A percentile compares a stretch with the other conserved stretches of the same genome.
Conservation (phyloP, 1,140 invertebrate genomes). For the Hyphantria cunea region DNA sequence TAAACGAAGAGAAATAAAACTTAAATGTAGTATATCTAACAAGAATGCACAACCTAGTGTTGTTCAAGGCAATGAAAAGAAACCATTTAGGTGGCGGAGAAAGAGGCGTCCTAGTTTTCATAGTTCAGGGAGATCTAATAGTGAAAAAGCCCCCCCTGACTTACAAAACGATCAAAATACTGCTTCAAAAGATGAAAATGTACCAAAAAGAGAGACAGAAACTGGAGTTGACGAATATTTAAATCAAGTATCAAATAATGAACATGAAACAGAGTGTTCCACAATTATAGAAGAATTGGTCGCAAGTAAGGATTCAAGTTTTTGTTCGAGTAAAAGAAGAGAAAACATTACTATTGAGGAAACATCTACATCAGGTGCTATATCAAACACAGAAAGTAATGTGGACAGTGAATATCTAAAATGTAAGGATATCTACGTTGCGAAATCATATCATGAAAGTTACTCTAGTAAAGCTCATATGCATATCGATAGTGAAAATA, state of each 20-base stretch:
- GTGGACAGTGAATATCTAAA: conserved; percentile 27
- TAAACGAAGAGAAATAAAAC: conserved; percentile 27
- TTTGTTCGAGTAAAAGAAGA: background rate
- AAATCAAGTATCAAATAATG: background rate
- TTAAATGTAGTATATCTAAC: conserved; percentile 32
- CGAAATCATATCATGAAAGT: conserved; percentile 9
- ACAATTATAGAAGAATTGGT: conserved; percentile 3
- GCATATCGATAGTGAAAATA: conserved; percentile 41
- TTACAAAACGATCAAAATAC: background rate
- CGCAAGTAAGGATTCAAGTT: conserved; percentile 31
- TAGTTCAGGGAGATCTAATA: background rate
- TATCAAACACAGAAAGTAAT: conserved; percentile 41
- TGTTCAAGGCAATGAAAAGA: conserved; percentile 23
- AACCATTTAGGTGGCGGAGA: conserved; percentile 42
- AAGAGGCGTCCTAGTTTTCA: conserved; percentile 11
- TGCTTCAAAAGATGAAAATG: background rate
- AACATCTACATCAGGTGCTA: conserved; percentile 39
- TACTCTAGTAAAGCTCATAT: conserved; percentile 29
- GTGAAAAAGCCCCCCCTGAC: background rate
- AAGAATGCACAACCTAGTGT: background rate
- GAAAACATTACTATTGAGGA: conserved; percentile 40
- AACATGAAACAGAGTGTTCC: background rate
- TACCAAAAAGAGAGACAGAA: background rate
- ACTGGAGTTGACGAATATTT: background rate
- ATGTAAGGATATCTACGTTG: background rate